These are phyloP conservation scores for Drosophila azteca DNA, from an alignment of 1,140 invertebrate species.

Conservation along the genomic window DNA sequence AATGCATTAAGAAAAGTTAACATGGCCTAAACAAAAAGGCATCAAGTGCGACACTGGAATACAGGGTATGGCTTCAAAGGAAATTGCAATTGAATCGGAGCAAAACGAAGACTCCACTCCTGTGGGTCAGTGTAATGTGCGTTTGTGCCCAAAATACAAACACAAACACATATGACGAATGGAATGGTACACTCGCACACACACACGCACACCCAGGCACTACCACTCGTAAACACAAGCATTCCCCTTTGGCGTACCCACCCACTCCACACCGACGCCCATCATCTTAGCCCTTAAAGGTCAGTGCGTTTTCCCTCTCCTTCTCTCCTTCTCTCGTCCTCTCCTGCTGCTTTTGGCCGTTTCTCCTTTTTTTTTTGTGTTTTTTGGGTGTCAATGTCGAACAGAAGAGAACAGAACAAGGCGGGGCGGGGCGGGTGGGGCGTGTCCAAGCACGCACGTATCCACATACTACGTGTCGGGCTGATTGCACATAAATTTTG, in stretches of 20 bases:
- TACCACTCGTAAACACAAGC: not conserved
- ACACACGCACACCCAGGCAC: not conserved
- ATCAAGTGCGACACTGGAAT: conserved; percentile 17
- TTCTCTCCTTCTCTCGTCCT: no score
- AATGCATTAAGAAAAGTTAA: conserved; percentile 32
- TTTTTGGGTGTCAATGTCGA: conserved; percentile 63
- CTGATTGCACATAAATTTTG: conserved; percentile 79
- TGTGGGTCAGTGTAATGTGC: conserved; percentile 39
- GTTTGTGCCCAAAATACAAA: conserved; percentile 61
- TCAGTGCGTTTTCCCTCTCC: conserved; percentile 31
- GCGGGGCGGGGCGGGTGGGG: conserved; percentile 4
- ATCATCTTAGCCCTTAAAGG: conserved; percentile 66
- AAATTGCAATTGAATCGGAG: not conserved
- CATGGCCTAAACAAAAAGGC: conserved; percentile 33
- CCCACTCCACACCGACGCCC: conserved; percentile 15
- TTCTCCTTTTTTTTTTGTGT: conserved; percentile 35
- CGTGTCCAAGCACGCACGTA: conserved; percentile 45
- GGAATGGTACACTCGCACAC: conserved; percentile 37
- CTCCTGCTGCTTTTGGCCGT: conserved; percentile 31
- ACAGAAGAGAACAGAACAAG: conserved; percentile 22
- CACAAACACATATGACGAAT: conserved; percentile 72
- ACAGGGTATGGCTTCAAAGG: not conserved
- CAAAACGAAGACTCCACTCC: no score
- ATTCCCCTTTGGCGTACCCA: not conserved
- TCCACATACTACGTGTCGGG: conserved; percentile 71